Conservation (phyloP, 2,888 invertebrate genomes). For the Iselma pallidipennis region DNA sequence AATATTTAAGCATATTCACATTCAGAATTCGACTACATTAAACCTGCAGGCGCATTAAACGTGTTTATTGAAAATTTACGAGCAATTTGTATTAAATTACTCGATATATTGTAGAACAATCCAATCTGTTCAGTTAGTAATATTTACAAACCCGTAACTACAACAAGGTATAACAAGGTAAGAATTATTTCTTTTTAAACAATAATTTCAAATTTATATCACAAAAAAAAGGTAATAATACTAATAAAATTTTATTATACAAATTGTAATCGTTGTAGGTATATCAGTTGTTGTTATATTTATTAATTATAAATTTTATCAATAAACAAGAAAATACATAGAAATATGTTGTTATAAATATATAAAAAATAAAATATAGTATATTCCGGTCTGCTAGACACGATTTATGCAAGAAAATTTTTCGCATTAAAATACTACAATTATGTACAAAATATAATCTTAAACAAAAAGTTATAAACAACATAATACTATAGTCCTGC, state of each 20-base stretch:
- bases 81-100: not conserved
- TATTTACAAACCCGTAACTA: not conserved
- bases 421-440: conserved; percentile 38
- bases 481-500: conserved; percentile 45
- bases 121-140: conserved; percentile 2
- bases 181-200: not conserved
- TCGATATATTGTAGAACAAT: not conserved
- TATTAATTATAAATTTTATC: too few species aligned
- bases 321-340: too few species aligned
- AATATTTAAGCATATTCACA: not conserved
- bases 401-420: conserved; percentile 32
- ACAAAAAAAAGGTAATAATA: not conserved
- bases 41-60: not conserved
- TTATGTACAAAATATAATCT: conserved; percentile 36
- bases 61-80: conserved; percentile 3
- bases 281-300: too few species aligned
- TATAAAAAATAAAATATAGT: not conserved
- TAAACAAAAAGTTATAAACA: conserved; percentile 40
- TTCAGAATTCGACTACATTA: not conserved
- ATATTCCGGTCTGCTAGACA: conserved; percentile 35
- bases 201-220: not conserved
- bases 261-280: not conserved
- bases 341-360: not conserved
- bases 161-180: not conserved
- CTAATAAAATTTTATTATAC: not conserved